Conservation (phyloP, 2,113 vertebrate species). For the Plotosus lineatus region DNA sequence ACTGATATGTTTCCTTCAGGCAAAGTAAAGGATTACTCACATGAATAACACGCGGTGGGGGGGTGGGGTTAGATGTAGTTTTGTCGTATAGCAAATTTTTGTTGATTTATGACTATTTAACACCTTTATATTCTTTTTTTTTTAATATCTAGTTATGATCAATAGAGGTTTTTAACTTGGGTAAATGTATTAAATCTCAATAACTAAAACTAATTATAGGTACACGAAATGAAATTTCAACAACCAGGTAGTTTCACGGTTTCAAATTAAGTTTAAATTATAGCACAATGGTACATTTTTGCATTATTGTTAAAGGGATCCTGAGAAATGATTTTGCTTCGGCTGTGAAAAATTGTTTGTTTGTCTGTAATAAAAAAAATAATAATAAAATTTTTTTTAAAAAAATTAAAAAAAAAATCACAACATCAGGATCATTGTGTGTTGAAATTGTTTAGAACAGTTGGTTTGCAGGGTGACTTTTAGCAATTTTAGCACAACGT, state of each 20-base stretch:
- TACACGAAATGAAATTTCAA: neutral
- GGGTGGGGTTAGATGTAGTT: neutral
- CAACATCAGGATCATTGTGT: neutral
- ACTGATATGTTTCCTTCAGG: neutral
- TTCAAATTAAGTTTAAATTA: neutral
- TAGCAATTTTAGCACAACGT: constrained; percentile 8
- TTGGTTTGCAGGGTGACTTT: constrained; percentile 1
- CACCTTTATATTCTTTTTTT: neutral
- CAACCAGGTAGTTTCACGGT: neutral
- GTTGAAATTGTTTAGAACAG: neutral
- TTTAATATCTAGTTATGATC: neutral
- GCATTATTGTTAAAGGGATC: neutral
- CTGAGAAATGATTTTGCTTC: neutral
- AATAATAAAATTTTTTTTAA: too few relatives aligned
- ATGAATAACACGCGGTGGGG: neutral
- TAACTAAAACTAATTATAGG: neutral
- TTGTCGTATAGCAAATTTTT: neutral
- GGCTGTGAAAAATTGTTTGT: neutral
- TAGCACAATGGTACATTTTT: neutral
- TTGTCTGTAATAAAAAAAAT: too few relatives aligned
- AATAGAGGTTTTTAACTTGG: too few relatives aligned
- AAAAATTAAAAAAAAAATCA: too few relatives aligned
- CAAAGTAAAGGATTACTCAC: neutral
- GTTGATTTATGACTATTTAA: neutral
- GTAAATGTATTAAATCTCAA: neutral